These are phyloP conservation scores for Chauna torquata DNA, from an alignment of 2,113 vertebrate genomes.

Conservation along the genomic window DNA sequence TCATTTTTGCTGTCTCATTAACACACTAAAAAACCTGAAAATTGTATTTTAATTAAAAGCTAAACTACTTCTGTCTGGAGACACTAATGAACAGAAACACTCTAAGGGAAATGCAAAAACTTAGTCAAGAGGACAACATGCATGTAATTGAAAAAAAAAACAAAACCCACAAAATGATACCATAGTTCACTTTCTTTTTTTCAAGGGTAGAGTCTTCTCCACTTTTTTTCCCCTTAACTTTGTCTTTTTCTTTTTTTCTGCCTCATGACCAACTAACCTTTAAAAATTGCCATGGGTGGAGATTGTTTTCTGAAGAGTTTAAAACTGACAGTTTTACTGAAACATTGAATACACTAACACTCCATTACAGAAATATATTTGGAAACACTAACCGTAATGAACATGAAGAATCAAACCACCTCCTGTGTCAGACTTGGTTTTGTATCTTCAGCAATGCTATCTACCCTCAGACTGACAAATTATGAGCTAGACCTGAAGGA, in stretches of 20 bases:
- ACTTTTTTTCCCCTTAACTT: neutral
- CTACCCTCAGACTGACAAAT: neutral
- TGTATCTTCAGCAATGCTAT: neutral
- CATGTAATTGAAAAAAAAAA: neutral
- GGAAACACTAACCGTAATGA: neutral
- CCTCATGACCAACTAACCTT: neutral
- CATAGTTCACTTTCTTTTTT: neutral
- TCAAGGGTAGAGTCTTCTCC: neutral
- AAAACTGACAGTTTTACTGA: neutral
- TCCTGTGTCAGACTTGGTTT: neutral
- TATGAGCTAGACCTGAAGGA: neutral
- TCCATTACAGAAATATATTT: neutral
- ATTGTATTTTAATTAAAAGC: conserved; percentile 73
- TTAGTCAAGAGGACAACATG: conserved; percentile 17
- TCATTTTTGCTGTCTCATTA: conserved; percentile 74
- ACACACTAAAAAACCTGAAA: conserved; percentile 56
- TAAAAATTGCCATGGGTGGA: neutral
- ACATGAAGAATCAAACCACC: neutral
- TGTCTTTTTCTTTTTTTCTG: neutral
- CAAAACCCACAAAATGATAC: too few relatives aligned
- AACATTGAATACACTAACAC: neutral
- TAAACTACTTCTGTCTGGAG: conserved; percentile 60
- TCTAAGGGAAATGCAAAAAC: conserved; percentile 12
- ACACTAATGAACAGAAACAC: conserved; percentile 50
- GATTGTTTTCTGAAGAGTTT: neutral